Evolutionary conservation across 2,888 invertebrate genomes (phyloP), one percentile per base, ranked within the genome.

Genomic region (Pristionchus mayeri): DNA sequence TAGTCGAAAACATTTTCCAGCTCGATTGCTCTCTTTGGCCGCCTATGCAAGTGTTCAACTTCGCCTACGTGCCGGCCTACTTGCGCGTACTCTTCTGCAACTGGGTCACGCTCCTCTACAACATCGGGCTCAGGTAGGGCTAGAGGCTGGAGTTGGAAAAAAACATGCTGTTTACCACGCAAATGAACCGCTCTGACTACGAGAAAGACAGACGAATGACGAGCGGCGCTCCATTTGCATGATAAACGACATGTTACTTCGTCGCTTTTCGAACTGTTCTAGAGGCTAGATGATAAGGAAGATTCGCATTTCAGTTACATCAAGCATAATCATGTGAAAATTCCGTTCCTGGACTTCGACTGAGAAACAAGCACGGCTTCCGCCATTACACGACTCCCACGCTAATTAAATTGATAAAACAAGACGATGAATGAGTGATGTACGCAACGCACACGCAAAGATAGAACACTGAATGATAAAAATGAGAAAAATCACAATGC

Each of bases 21-120:
- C 50, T 78, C 27, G 76, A 78, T 50, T 78, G 27, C 30, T 50
- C 76, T 3, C 50, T 78, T 27, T 78, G 76, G 76, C 76, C 76
- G 24, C 76, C 76, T 13, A n/a, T 40, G 24, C 50, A 78, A 50
- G 27, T 50, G 18, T 18, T 78, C 76, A 78, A 78, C 50, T 78
- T 78, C 76, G 24, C 7, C 50, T 50, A n/a, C 50, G 24, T 78
- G 0, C 76, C 76, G 0, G 30, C 50, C 24, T 6, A 30, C 4
- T 27, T 78, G 21, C 76, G 76, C 30, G 76, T 78, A 21, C 48
- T 78, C 6, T 48, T 21, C 27, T 78, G 76, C 76, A 78, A 78
- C 16, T 78, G 24, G 21, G 76, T 78, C 50, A 78, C 76, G 50
- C 34, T 78, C 1, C 50, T 50, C 21, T 78, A 78, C 76, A 78